These are phyloP conservation scores for Stenodera caucasica DNA, from an alignment of 2,888 invertebrate species.

Conservation along the genomic window DNA sequence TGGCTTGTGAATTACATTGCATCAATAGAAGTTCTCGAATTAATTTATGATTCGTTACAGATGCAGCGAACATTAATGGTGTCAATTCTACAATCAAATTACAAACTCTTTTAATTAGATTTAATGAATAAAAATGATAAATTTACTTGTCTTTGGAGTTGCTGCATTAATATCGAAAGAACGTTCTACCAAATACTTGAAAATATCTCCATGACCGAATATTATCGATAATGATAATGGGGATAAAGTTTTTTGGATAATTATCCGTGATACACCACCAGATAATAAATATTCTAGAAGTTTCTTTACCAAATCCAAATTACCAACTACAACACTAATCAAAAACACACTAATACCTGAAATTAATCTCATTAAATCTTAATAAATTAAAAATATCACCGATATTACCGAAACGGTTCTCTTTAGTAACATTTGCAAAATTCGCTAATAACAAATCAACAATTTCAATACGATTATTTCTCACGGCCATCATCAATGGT, in stretches of 20 bases:
- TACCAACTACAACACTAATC: conserved; percentile 46
- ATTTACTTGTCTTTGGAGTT: conserved; percentile 43
- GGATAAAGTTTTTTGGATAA: conserved; percentile 46
- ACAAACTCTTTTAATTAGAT: neutral
- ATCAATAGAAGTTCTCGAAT: conserved; percentile 36
- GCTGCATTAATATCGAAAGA: conserved; percentile 42
- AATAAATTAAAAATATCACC: conserved; percentile 17
- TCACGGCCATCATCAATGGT: conserved; percentile 53
- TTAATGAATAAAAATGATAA: neutral
- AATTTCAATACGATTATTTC: conserved; percentile 44
- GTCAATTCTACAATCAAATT: conserved; percentile 43
- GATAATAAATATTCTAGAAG: conserved; percentile 47
- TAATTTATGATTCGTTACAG: conserved; percentile 40
- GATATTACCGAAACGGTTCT: conserved; percentile 51
- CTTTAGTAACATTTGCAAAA: conserved; percentile 47
- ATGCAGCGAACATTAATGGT: conserved; percentile 50
- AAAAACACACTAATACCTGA: conserved; percentile 49
- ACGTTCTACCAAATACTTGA: conserved; percentile 45
- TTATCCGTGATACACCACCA: conserved; percentile 49
- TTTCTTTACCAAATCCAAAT: conserved; percentile 43
- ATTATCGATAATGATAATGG: conserved; percentile 47
- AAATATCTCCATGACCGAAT: conserved; percentile 42
- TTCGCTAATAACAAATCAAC: conserved; percentile 44
- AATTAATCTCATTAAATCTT: conserved; percentile 18
- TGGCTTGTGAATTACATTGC: conserved; percentile 38